Evolutionary conservation across 2,797 vertebrate genomes (phyloP).

Genomic region (Salmo trutta): DNA sequence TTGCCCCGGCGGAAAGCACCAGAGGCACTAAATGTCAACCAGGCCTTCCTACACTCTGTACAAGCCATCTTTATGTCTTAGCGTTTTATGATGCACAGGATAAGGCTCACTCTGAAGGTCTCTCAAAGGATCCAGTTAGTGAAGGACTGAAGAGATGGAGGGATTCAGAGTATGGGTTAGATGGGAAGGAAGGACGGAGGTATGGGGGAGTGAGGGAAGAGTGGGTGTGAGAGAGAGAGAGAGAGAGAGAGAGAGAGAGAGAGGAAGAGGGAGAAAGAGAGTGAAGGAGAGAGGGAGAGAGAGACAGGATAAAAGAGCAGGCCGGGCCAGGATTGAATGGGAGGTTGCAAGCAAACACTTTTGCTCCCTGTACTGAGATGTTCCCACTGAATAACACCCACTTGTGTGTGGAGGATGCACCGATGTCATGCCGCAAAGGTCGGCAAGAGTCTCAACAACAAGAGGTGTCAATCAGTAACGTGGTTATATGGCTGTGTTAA

Average conservation of each 20-base stretch:
- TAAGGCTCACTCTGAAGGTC: slow-evolving; percentile 61
- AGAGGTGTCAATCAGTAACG: slow-evolving; percentile 79
- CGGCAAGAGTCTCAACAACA: slow-evolving; percentile 67
- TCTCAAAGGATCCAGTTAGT: slow-evolving; percentile 21
- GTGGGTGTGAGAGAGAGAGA: slow-evolving; percentile 30
- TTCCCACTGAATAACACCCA: slow-evolving; percentile 25
- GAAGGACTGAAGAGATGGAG: slow-evolving; percentile 22
- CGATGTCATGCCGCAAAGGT: slow-evolving; percentile 59
- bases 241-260: slow-evolving; percentile 29
- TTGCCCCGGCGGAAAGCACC: slow-evolving; percentile 52
- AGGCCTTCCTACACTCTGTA: slow-evolving; percentile 49
- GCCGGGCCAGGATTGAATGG: slow-evolving; percentile 9
- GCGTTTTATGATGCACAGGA: slow-evolving; percentile 56
- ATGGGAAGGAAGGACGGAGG: slow-evolving; percentile 6
- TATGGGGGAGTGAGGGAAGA: slow-evolving; percentile 14
- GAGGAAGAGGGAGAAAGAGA: slow-evolving; percentile 31
- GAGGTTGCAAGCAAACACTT: slow-evolving; percentile 29
- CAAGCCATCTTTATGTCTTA: slow-evolving; percentile 48
- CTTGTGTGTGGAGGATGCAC: slow-evolving; percentile 30
- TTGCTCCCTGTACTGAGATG: neutral
- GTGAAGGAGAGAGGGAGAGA: slow-evolving; percentile 40
- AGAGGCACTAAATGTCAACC: slow-evolving; percentile 37
- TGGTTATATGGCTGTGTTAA: slow-evolving; percentile 77
- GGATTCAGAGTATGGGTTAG: slow-evolving; percentile 20
- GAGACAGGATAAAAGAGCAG: slow-evolving; percentile 32